Percentiles rank a stretch among this genome's conserved stretches.
phyloP scores from a whole-genome alignment of 30 jellyfish, hydroid and myxozoan genomes.

The Nemopilema nomurai region DNA sequence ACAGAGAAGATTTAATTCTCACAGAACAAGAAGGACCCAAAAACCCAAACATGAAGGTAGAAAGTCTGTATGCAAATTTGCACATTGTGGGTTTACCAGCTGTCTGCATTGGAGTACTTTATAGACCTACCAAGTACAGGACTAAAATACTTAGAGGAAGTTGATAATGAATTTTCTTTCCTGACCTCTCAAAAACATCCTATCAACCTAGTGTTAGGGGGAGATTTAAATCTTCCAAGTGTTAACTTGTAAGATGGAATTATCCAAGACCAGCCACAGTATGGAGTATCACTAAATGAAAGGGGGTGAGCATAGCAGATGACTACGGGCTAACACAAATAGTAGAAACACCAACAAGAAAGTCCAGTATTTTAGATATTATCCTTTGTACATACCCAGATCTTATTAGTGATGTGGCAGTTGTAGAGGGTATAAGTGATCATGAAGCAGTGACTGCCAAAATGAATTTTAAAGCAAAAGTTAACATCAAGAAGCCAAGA shows the following conservation, averaged over 20 bases:
- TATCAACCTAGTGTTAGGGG: constrained; percentile 18
- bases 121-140: constrained; percentile 18
- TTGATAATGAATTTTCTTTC: constrained; percentile 11
- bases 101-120: constrained; percentile 32
- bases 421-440: constrained; percentile 38
- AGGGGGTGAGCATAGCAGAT: constrained; percentile 8
- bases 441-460: constrained; percentile 14
- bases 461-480: background rate
- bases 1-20: constrained; percentile 18
- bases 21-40: constrained; percentile 7
- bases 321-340: constrained; percentile 25
- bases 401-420: constrained; percentile 1
- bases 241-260: constrained; percentile 23
- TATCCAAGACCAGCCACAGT: constrained; percentile 39
- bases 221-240: constrained; percentile 26
- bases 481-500: constrained; percentile 3
- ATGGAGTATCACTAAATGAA: constrained; percentile 37
- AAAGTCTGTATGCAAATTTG: constrained; percentile 25
- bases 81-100: constrained; percentile 30
- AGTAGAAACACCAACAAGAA: constrained; percentile 24
- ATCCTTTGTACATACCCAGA: constrained; percentile 36
- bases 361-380: constrained; percentile 19
- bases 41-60: constrained; percentile 17
- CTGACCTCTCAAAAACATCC: constrained; percentile 24
- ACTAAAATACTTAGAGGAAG: constrained; percentile 14